A percentile compares a stretch with the other conserved stretches of the same genome.
Conservation (phyloP, 2,888 invertebrate species). For the Protula sp. region DNA sequence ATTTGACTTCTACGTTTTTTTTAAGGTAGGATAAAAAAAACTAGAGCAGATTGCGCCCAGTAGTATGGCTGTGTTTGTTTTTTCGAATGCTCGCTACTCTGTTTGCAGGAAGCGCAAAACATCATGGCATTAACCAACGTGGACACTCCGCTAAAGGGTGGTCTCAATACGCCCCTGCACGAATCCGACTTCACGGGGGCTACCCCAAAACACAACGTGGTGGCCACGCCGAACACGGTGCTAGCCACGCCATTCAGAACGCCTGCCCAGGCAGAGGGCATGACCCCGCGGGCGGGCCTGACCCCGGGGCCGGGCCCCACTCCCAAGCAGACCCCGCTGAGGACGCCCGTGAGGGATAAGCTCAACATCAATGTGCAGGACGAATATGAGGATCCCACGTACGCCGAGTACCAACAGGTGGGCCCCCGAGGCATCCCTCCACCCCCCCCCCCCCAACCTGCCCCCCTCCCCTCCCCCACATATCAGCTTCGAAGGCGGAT, state of each 20-base stretch:
- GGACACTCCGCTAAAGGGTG: constrained; percentile 94
- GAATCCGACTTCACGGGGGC: constrained; percentile 83
- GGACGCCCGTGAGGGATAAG: constrained; percentile 83
- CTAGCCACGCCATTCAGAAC: constrained; percentile 50
- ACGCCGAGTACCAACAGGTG: constrained; percentile 35
- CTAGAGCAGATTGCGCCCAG: too few species aligned
- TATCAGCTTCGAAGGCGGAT: too few species aligned
- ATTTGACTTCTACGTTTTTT: too few species aligned
- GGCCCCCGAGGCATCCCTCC: not conserved
- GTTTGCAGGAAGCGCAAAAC: constrained; percentile 91
- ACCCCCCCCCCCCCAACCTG: too few species aligned
- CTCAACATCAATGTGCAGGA: constrained; percentile 86
- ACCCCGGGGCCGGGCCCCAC: constrained; percentile 9
- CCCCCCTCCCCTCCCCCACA: too few species aligned
- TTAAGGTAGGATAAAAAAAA: too few species aligned
- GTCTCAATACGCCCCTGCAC: constrained; percentile 86
- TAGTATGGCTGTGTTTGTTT: too few species aligned
- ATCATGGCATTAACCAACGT: constrained; percentile 97
- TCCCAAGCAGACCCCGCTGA: constrained; percentile 48
- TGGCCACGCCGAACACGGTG: constrained; percentile 49
- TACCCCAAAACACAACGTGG: constrained; percentile 65
- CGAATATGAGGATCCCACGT: constrained; percentile 42
- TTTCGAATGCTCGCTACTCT: too few species aligned
- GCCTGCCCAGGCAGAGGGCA: constrained; percentile 26
- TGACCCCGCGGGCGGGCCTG: constrained; percentile 37